Evolutionary conservation across 2,888 invertebrate genomes (phyloP), one percentile per base, ranked within the genome.

Genomic region (Acholoe squamosa): DNA sequence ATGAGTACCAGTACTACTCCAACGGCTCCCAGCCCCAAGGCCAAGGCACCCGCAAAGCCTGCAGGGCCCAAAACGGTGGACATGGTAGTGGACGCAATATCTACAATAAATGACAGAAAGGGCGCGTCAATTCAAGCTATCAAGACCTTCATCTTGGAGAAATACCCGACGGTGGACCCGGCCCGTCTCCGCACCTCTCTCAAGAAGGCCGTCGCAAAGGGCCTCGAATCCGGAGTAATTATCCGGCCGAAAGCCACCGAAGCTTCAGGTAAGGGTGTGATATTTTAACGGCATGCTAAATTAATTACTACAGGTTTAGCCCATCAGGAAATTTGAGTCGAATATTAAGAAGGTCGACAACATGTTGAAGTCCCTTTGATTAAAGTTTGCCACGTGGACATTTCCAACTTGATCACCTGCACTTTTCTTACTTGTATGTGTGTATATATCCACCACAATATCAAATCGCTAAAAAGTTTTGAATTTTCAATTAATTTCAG

Each of bases 111-210:
- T 43, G 90, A 90, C 67, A 31, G 84, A 43, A 93, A 93, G 88
- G 94, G 94, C 10, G 93, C 93, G 0, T 92, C 94, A 7, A 93
- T 94, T 28, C 92, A 88, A 14, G 92, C 92, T 61, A 94, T 94
- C 31, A 92, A 92, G 88, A 92, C 91, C 22, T 94, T 91, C 90
- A 94, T 94, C 71, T 90, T 92, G 19, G 93, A 93, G 76, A 93
- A 93, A 54, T 93, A 94, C 91, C 51, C 91, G 52, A 92, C 91
- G 10, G 90, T 93, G 7, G 93, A 93, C 89, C 84, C 90, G 3
- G 91, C 92, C 28, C 88, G 76, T 19, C 92, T 93, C 33, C 91
- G 92, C 54, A 77, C 67, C 16, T 91, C 93, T 12, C 84, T 94
- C 77, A 92, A 92, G 89, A 93, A 92, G 25, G 94, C 94, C 25